phyloP scores from a whole-genome alignment of 2,113 vertebrate species.

The Rhea pennata region DNA sequence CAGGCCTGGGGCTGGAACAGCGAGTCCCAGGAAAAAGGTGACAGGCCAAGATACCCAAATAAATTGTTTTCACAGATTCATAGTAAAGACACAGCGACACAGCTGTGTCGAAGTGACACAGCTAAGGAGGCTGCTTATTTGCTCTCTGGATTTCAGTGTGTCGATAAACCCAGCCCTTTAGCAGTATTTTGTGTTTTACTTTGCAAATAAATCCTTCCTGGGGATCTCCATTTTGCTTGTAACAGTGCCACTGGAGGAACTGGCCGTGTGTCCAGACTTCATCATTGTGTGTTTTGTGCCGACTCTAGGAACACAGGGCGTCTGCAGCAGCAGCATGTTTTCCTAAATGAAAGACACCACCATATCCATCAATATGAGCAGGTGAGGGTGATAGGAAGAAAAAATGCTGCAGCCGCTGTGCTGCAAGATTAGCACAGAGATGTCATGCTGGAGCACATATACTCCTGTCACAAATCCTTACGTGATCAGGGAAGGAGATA shows the following conservation, averaged over 20 bases:
- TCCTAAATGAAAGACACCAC: conserved; percentile 74
- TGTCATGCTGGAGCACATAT: neutral
- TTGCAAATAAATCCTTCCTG: neutral
- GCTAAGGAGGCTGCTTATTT: neutral
- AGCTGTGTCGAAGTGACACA: neutral
- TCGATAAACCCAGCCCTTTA: fast-evolving
- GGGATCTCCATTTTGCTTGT: neutral
- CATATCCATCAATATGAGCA: conserved; percentile 72
- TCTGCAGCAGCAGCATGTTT: conserved; percentile 73
- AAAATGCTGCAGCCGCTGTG: neutral
- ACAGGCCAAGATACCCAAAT: neutral
- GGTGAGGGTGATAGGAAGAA: neutral
- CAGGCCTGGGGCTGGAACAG: fast-evolving
- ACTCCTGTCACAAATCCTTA: conserved; percentile 24
- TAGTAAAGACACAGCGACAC: neutral
- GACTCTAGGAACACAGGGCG: conserved; percentile 66
- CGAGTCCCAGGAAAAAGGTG: neutral
- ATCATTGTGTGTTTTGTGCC: conserved; percentile 66
- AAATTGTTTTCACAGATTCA: neutral
- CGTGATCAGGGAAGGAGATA: neutral
- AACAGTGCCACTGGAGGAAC: conserved; percentile 73
- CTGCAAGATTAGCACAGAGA: neutral
- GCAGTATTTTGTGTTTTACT: neutral
- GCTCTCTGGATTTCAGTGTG: neutral
- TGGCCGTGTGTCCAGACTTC: conserved; percentile 67